phyloP scores from a whole-genome alignment of 2,888 invertebrate genomes.

The Apantesis nais region DNA sequence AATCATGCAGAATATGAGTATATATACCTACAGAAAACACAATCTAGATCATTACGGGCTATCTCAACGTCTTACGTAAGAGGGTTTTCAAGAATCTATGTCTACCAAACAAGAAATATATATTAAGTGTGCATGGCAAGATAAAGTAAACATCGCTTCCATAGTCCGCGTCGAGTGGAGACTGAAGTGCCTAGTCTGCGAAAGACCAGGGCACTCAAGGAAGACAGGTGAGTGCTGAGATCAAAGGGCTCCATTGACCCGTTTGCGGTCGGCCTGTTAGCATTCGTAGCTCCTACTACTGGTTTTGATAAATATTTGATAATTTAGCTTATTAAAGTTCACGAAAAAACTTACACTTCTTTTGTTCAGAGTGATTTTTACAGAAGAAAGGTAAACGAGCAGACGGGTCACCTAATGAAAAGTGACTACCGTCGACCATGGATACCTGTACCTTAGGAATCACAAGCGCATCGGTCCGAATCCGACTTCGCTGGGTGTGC shows the following conservation, averaged over 20 bases:
- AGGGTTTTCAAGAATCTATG: conserved; percentile 26
- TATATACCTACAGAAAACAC: conserved; percentile 3
- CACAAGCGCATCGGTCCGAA: too few relatives aligned
- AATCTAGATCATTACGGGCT: conserved; percentile 40
- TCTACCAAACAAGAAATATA: conserved; percentile 8
- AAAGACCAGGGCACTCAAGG: conserved; percentile 71
- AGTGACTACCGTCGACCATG: too few relatives aligned
- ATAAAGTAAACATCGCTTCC: conserved; percentile 65
- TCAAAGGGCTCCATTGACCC: conserved; percentile 82
- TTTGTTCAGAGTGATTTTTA: neutral
- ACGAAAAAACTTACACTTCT: neutral
- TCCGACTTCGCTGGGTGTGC: too few relatives aligned
- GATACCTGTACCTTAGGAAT: too few relatives aligned
- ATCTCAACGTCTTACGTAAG: conserved; percentile 31
- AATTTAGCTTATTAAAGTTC: neutral
- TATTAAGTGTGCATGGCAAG: conserved; percentile 48
- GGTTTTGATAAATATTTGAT: conserved; percentile 20
- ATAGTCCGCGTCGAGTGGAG: conserved; percentile 60
- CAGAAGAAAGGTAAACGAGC: too few relatives aligned
- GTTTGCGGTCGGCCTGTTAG: conserved; percentile 66
- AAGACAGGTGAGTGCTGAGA: conserved; percentile 75
- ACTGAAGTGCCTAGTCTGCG: conserved; percentile 73
- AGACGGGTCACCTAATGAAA: too few relatives aligned
- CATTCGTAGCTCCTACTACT: conserved; percentile 58
- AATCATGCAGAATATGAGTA: neutral